A percentile compares a stretch with the other conserved stretches of the same genome.
Evolutionary conservation across 1,140 invertebrate species (phyloP).

Genomic region (Anastrepha ludens): DNA sequence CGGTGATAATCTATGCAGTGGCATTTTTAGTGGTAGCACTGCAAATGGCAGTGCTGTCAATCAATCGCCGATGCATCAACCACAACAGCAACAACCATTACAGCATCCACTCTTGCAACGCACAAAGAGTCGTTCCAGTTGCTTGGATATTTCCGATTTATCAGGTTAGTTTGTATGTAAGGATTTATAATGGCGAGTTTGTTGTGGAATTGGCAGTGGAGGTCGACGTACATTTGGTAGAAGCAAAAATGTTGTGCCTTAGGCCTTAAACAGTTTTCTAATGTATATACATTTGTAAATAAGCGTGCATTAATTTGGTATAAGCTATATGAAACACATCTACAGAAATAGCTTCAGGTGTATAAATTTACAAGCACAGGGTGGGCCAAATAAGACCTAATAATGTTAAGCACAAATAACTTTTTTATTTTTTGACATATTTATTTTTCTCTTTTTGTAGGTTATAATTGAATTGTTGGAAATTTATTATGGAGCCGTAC

Average conservation of each 20-base stretch:
- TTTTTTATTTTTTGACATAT: no score
- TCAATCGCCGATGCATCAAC: constrained; percentile 56
- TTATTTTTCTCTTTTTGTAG: no score
- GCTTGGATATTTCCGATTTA: constrained; percentile 63
- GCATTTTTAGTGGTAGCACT: neutral
- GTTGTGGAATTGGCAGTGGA: neutral
- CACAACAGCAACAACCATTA: constrained; percentile 58
- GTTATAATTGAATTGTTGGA: no score
- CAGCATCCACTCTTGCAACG: constrained; percentile 63
- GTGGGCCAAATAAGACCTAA: no score
- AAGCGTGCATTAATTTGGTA: no score
- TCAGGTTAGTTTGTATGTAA: constrained; percentile 60
- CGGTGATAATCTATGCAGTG: constrained; percentile 26
- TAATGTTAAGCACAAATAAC: no score
- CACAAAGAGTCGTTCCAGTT: constrained; percentile 65
- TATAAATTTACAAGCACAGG: no score
- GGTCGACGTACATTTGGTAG: neutral
- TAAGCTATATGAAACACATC: no score
- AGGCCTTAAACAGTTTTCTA: no score
- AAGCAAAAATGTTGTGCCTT: neutral
- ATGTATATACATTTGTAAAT: no score
- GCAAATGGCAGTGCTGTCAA: constrained; percentile 49
- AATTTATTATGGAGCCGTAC: no score
- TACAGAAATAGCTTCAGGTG: no score
- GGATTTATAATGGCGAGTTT: neutral